A percentile compares a stretch with the other conserved stretches of the same genome.
Conservation (phyloP, 2,797 vertebrate genomes). For the Glyptemys insculpta region DNA sequence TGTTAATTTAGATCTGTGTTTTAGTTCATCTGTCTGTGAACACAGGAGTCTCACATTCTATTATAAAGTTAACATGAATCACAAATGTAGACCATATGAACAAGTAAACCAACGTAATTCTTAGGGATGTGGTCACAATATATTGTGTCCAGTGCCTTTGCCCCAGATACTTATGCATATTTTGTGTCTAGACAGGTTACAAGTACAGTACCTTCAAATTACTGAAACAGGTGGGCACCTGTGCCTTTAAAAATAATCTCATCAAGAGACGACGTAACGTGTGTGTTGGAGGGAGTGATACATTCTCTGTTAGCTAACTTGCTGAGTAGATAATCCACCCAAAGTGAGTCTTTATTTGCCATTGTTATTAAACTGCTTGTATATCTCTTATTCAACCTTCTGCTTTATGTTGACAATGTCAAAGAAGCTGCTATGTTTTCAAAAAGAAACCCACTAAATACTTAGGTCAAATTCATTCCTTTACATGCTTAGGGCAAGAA, state of each 20-base stretch:
- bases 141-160: neutral
- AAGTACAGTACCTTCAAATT: neutral
- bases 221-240: neutral
- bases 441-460: slow-evolving; percentile 41
- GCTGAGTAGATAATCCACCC: neutral
- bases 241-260: neutral
- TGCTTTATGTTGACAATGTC: slow-evolving; percentile 45
- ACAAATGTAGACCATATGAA: neutral
- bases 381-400: slow-evolving; percentile 39
- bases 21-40: neutral
- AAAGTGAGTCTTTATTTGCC: slow-evolving; percentile 12
- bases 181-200: neutral
- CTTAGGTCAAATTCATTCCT: slow-evolving; percentile 40
- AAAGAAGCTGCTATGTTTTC: slow-evolving; percentile 46
- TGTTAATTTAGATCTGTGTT: neutral
- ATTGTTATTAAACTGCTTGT: slow-evolving; percentile 41
- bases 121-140: neutral
- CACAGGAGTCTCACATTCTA: neutral
- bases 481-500: slow-evolving; percentile 10
- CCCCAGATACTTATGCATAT: neutral
- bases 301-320: neutral
- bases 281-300: neutral
- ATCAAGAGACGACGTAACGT: neutral
- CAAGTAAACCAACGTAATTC: neutral
- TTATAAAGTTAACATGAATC: neutral